phyloP scores from a whole-genome alignment of 64 coral and sea anemone genomes.

The Catalaphyllia jardinei region DNA sequence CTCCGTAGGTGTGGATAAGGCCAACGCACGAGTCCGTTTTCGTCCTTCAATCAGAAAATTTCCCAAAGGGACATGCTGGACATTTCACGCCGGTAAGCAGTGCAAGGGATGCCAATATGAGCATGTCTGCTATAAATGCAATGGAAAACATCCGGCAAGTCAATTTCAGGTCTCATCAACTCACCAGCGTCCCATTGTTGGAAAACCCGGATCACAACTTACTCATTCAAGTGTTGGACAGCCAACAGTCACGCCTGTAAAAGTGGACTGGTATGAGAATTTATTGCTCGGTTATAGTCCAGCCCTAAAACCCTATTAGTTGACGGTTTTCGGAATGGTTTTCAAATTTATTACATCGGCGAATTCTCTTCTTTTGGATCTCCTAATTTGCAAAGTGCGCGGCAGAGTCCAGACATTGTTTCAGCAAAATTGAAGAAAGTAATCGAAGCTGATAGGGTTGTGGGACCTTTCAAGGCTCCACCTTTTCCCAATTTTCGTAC shows the following conservation, averaged over 20 bases:
- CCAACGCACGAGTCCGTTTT: no score
- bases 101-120: no score
- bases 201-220: not conserved
- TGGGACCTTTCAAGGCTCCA: conserved; percentile 14
- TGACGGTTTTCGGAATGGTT: conserved; percentile 6
- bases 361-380: not conserved
- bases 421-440: not conserved
- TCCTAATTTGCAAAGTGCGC: not conserved
- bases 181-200: not conserved
- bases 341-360: not conserved
- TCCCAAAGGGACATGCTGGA: no score
- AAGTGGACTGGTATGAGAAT: not conserved
- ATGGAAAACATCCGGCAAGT: no score
- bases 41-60: no score
- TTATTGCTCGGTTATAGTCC: not conserved
- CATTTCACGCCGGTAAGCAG: no score
- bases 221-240: not conserved
- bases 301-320: conserved; percentile 1
- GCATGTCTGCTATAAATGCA: no score
- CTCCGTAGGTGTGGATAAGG: no score
- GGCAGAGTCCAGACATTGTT: not conserved
- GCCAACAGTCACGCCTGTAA: conserved; percentile 3
- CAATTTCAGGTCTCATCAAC: not conserved
- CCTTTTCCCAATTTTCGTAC: conserved; percentile 33
- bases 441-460: not conserved